A percentile compares a stretch with the other conserved stretches of the same genome.
phyloP scores from a whole-genome alignment of 2,888 invertebrate species.

The Mesochorus sp. region DNA sequence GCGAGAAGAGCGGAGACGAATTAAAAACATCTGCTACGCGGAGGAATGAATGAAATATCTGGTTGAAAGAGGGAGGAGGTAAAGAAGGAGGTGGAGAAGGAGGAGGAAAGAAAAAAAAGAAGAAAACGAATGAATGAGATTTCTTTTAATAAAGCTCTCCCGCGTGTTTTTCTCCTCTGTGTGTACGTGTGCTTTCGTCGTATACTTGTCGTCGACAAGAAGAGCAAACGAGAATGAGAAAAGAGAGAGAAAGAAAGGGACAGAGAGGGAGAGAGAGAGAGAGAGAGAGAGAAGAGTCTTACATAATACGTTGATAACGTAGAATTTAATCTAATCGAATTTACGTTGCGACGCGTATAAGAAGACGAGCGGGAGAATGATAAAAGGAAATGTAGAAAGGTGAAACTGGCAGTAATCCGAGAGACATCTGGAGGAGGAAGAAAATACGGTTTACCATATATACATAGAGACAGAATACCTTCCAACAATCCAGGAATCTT shows the following conservation, averaged over 20 bases:
- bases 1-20: slow-evolving; percentile 44
- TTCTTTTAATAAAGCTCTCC: slow-evolving; percentile 54
- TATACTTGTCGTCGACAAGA: background rate
- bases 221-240: background rate
- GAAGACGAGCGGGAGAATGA: background rate
- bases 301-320: slow-evolving; percentile 58
- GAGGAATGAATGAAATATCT: slow-evolving; percentile 46
- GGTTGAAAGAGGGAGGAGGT: background rate
- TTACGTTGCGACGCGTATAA: slow-evolving; percentile 50
- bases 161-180: slow-evolving; percentile 6
- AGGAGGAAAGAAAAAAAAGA: background rate
- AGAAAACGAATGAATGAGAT: slow-evolving; percentile 37
- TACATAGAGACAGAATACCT: background rate
- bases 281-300: background rate
- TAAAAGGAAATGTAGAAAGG: slow-evolving; percentile 51
- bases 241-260: background rate
- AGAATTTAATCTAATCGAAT: slow-evolving; percentile 62
- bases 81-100: background rate
- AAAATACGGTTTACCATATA: slow-evolving; percentile 10
- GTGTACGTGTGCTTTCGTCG: background rate
- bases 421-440: slow-evolving; percentile 21
- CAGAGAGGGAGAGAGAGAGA: background rate
- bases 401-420: slow-evolving; percentile 31
- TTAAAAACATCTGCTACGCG: slow-evolving; percentile 58
- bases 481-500: no score